Evolutionary conservation across 2,113 vertebrate genomes (phyloP).

Genomic region (Tupaia chinensis): DNA sequence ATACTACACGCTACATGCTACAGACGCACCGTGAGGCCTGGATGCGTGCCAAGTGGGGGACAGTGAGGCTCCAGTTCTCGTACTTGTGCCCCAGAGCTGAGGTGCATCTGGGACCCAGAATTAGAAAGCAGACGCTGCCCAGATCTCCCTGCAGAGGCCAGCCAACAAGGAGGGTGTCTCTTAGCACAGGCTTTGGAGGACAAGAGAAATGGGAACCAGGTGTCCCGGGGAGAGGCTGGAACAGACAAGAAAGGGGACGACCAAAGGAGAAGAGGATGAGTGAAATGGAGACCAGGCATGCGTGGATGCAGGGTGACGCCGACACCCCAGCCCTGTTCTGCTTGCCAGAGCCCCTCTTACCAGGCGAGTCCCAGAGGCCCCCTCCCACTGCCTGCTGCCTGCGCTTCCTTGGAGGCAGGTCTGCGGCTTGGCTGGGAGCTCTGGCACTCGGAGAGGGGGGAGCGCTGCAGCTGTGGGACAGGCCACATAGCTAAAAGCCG

Average conservation of each 20-base stretch:
- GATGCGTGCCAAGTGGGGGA: neutral
- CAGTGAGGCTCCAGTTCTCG: neutral
- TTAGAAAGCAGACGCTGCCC: neutral
- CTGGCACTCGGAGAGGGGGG: neutral
- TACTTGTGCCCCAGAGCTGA: neutral
- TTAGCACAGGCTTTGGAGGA: neutral
- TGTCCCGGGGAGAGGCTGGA: neutral
- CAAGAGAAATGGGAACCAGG: neutral
- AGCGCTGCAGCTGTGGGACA: constrained; percentile 52
- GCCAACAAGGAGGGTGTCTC: neutral
- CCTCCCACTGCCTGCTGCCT: neutral
- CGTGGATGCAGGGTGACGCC: neutral
- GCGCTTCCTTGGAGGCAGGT: constrained; percentile 46
- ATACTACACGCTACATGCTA: neutral
- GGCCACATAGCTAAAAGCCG: constrained; percentile 77
- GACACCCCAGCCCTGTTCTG: neutral
- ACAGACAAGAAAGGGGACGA: neutral
- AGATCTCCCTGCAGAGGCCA: neutral
- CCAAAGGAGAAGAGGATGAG: neutral
- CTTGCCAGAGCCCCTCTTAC: constrained; percentile 17
- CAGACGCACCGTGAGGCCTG: neutral
- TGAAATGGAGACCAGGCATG: neutral
- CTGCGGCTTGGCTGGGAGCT: constrained; percentile 66
- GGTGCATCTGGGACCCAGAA: neutral
- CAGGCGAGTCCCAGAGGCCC: constrained; percentile 29